Evolutionary conservation across 2,888 invertebrate genomes (phyloP).

Genomic region (Ametastegia equiseti): DNA sequence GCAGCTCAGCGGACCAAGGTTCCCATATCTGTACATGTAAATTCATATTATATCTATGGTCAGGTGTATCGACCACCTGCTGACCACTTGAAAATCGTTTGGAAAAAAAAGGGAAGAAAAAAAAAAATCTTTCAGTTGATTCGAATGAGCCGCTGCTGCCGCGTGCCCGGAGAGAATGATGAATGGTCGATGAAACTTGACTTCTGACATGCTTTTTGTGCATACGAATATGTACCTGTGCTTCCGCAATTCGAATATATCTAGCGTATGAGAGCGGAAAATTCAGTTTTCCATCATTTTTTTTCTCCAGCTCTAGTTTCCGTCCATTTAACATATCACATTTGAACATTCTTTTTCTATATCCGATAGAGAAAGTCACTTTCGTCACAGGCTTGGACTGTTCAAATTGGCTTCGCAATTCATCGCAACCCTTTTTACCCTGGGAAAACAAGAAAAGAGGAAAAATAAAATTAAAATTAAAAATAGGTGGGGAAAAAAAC

Average conservation of each 20-base stretch:
- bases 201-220: not conserved
- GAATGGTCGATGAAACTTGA: slow-evolving; percentile 11
- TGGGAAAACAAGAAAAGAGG: not conserved
- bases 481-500: not conserved
- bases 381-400: not conserved
- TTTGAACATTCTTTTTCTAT: not conserved
- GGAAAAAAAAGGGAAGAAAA: not conserved
- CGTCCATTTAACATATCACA: too few species aligned
- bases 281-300: not conserved
- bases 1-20: not conserved
- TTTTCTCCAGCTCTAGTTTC: not conserved
- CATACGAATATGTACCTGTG: not conserved
- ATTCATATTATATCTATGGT: slow-evolving; percentile 5
- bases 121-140: not conserved
- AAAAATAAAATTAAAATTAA: not conserved
- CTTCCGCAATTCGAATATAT: not conserved
- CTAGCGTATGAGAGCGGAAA: not conserved
- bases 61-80: slow-evolving; percentile 30
- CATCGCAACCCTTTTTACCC: too few species aligned
- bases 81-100: not conserved
- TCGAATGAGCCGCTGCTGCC: not conserved
- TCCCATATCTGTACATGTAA: not conserved
- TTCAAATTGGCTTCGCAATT: not conserved
- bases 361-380: not conserved
- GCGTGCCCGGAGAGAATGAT: not conserved